phyloP scores from a whole-genome alignment of 35 echinoderm and acorn worm species.

The Acanthaster planci region DNA sequence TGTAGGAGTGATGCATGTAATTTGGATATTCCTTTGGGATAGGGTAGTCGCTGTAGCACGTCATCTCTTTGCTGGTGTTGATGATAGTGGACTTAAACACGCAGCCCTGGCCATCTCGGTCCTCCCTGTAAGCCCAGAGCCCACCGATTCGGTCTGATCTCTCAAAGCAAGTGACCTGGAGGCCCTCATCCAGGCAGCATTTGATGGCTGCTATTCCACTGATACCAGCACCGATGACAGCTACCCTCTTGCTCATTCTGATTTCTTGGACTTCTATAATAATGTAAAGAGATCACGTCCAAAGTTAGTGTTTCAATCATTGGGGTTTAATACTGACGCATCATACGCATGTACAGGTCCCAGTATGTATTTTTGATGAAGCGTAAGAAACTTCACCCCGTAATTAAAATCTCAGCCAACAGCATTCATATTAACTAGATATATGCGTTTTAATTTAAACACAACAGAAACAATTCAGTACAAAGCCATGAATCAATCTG shows the following conservation, averaged over 20 bases:
- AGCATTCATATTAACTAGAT: too few species aligned
- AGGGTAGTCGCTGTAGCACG: slow-evolving; percentile 85
- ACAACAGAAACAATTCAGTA: too few species aligned
- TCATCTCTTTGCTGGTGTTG: slow-evolving; percentile 84
- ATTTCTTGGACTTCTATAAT: too few species aligned
- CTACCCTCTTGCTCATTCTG: slow-evolving; percentile 36
- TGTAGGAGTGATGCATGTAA: slow-evolving; percentile 87
- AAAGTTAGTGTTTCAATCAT: too few species aligned
- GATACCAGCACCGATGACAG: slow-evolving; percentile 82
- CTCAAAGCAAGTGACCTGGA: slow-evolving; percentile 82
- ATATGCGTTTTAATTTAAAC: too few species aligned
- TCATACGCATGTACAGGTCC: too few species aligned
- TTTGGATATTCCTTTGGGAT: slow-evolving; percentile 82
- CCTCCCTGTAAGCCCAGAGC: slow-evolving; percentile 71
- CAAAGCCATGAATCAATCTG: too few species aligned
- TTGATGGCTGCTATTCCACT: slow-evolving; percentile 78
- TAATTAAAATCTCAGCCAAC: too few species aligned
- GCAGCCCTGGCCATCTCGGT: slow-evolving; percentile 55
- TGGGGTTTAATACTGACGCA: too few species aligned
- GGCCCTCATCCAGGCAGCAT: slow-evolving; percentile 81
- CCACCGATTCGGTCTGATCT: slow-evolving; percentile 79
- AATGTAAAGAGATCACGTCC: too few species aligned
- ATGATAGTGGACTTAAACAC: slow-evolving; percentile 83
- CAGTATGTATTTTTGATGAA: too few species aligned
- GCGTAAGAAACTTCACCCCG: too few species aligned